Conservation (phyloP, 2,797 vertebrate species). For the Natrix natrix region DNA sequence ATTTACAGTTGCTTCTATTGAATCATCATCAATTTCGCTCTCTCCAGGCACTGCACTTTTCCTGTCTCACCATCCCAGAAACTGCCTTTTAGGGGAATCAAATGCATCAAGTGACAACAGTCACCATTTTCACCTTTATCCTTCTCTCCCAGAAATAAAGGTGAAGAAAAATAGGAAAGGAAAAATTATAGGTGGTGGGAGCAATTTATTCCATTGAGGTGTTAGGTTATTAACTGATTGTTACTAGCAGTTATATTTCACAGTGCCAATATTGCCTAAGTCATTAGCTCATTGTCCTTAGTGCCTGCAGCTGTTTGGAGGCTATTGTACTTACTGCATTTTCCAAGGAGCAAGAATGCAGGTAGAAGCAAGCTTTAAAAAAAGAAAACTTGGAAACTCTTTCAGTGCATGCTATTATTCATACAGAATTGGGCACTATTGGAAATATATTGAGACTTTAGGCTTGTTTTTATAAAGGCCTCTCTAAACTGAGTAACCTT, state of each 20-base stretch:
- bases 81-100: neutral
- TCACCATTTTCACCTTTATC: too few relatives aligned
- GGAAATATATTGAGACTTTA: slow-evolving; percentile 45
- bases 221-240: neutral
- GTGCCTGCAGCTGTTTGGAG: neutral
- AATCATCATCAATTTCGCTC: neutral
- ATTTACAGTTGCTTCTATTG: neutral
- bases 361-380: neutral
- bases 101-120: neutral
- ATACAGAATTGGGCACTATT: slow-evolving; percentile 34
- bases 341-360: neutral
- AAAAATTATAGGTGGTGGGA: neutral
- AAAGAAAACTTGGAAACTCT: neutral
- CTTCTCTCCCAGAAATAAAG: neutral
- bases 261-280: neutral
- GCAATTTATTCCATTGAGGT: neutral
- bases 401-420: neutral
- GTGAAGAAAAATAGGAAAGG: neutral
- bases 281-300: neutral
- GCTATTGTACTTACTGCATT: slow-evolving; percentile 23
- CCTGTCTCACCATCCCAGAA: neutral
- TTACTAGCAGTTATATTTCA: neutral
- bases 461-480: slow-evolving; percentile 40
- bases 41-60: neutral
- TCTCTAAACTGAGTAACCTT: slow-evolving; percentile 53